Evolutionary conservation across 2,888 invertebrate species (phyloP).

Genomic region (Euphydryas editha): DNA sequence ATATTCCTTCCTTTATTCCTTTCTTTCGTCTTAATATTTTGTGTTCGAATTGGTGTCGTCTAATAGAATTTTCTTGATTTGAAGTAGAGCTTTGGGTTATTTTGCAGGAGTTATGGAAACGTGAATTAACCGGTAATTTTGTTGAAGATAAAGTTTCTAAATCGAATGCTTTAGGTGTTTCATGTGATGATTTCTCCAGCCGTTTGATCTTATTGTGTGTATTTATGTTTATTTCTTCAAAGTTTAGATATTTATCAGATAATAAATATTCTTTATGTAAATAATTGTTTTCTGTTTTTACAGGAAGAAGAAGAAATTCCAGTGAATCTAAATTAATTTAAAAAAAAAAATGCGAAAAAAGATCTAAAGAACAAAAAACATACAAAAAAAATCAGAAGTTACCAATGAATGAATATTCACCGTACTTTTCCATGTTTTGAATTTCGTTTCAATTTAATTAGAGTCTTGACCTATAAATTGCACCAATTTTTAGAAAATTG

Average conservation of each 20-base stretch:
- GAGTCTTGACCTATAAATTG: slow-evolving; percentile 1
- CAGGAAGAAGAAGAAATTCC: slow-evolving; percentile 60
- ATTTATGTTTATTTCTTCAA: not conserved
- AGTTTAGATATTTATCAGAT: not conserved
- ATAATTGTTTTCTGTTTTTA: slow-evolving; percentile 47
- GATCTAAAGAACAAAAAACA: slow-evolving; percentile 37
- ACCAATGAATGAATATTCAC: slow-evolving; percentile 57
- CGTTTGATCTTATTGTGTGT: too few relatives aligned
- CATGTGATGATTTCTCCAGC: too few relatives aligned
- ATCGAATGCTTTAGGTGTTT: not conserved
- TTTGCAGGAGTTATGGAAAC: slow-evolving; percentile 34
- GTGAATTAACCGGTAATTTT: slow-evolving; percentile 11
- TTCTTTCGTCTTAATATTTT: slow-evolving; percentile 54
- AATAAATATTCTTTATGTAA: slow-evolving; percentile 27
- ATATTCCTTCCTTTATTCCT: slow-evolving; percentile 58
- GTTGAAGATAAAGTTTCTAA: not conserved
- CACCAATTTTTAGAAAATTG: slow-evolving; percentile 7
- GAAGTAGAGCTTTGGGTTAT: slow-evolving; percentile 54
- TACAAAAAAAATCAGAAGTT: slow-evolving; percentile 41
- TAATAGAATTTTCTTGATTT: slow-evolving; percentile 56
- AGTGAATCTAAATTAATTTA: slow-evolving; percentile 64
- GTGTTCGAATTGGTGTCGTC: slow-evolving; percentile 49
- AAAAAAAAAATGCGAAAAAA: slow-evolving; percentile 24
- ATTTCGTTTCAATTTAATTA: slow-evolving; percentile 28
- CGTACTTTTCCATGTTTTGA: slow-evolving; percentile 58